These are phyloP conservation scores for Aspidiotus destructor DNA, from an alignment of 2,888 invertebrate species.

Conservation along the genomic window DNA sequence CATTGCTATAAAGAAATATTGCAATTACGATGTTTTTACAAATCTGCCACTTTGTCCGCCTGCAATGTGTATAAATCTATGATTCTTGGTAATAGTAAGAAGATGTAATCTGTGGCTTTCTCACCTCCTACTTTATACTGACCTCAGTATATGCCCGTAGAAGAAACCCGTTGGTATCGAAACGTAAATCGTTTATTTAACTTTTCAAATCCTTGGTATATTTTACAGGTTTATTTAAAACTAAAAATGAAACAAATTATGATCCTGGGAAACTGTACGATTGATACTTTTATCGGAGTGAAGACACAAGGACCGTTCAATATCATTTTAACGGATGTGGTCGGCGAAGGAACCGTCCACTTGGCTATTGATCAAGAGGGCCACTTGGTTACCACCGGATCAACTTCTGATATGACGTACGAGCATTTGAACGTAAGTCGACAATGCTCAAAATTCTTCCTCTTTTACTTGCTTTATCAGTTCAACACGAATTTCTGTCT, in stretches of 20 bases:
- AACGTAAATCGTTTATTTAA: too few species aligned
- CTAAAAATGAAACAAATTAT: constrained; percentile 60
- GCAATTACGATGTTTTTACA: too few species aligned
- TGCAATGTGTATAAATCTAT: too few species aligned
- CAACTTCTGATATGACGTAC: constrained; percentile 42
- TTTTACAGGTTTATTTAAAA: constrained; percentile 57
- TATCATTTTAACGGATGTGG: constrained; percentile 61
- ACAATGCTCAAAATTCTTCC: background rate
- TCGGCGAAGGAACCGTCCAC: constrained; percentile 56
- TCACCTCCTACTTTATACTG: too few species aligned
- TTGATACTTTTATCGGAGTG: constrained; percentile 57
- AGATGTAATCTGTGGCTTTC: too few species aligned
- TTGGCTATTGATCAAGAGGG: constrained; percentile 66
- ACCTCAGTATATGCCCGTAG: too few species aligned
- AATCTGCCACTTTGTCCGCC: too few species aligned
- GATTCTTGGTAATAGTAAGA: too few species aligned
- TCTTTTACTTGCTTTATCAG: too few species aligned
- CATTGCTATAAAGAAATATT: too few species aligned
- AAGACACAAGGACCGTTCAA: constrained; percentile 66
- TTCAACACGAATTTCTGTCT: background rate
- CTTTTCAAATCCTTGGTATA: too few species aligned
- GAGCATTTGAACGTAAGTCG: background rate
- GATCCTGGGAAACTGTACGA: constrained; percentile 64
- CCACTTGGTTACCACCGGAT: constrained; percentile 63
- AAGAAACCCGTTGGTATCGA: too few species aligned